phyloP scores from a whole-genome alignment of 2,113 vertebrate species.

The Cinclus mexicanus region DNA sequence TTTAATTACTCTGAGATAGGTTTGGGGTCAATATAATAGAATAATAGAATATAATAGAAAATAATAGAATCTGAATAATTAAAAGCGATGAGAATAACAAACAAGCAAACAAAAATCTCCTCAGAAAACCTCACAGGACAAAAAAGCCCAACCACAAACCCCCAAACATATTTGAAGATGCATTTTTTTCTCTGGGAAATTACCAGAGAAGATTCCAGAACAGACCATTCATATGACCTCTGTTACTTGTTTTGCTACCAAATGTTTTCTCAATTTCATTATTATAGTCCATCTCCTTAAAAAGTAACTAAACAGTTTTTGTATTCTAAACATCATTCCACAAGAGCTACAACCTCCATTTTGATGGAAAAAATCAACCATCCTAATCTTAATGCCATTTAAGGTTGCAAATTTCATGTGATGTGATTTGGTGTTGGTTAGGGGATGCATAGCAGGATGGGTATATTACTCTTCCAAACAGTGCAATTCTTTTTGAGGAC shows the following conservation, averaged over 20 bases:
- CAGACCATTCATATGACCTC: neutral
- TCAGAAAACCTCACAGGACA: neutral
- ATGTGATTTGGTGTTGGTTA: neutral
- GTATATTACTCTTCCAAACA: neutral
- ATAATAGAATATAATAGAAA: neutral
- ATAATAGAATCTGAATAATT: neutral
- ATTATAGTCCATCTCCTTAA: neutral
- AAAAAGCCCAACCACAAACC: neutral
- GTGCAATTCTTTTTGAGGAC: neutral
- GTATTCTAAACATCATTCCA: neutral
- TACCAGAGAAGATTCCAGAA: neutral
- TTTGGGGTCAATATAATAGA: neutral
- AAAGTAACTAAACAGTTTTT: neutral
- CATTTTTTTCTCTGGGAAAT: neutral
- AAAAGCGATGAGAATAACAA: neutral
- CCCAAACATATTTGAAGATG: neutral
- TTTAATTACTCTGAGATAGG: neutral
- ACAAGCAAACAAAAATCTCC: neutral
- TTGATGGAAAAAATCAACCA: neutral
- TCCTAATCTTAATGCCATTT: neutral
- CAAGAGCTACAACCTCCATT: neutral
- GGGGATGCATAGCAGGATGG: neutral
- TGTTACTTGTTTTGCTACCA: neutral
- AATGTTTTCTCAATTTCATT: neutral
- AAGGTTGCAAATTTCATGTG: neutral